phyloP scores from a whole-genome alignment of 92 coral and sea anemone genomes.

The Chrysogorgia sp. region DNA sequence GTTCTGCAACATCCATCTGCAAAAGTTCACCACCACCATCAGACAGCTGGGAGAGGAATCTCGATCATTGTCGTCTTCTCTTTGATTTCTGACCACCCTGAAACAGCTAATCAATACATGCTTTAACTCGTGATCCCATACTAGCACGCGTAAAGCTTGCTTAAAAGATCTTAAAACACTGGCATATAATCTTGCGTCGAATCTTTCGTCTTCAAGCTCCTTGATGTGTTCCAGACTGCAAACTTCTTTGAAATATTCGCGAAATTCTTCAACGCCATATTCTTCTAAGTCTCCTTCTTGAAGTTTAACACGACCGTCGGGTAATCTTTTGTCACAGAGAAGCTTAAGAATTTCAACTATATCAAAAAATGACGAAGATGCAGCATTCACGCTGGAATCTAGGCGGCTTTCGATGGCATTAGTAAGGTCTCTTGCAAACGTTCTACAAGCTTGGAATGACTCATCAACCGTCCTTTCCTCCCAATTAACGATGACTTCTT shows the following conservation, averaged over 20 bases:
- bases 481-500: background rate
- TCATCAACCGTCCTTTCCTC: conserved; percentile 18
- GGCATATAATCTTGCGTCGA: conserved; percentile 10
- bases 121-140: conserved; percentile 6
- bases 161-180: conserved; percentile 5
- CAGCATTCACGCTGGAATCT: background rate
- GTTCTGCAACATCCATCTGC: conserved; percentile 4
- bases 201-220: conserved; percentile 1
- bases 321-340: too few relatives aligned
- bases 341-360: background rate
- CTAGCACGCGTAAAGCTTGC: background rate
- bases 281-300: background rate
- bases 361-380: background rate
- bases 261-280: background rate
- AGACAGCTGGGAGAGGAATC: background rate
- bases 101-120: background rate
- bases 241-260: background rate
- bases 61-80: background rate
- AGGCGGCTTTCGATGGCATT: background rate
- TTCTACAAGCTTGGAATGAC: background rate
- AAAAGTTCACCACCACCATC: conserved; percentile 1
- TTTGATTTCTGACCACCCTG: background rate
- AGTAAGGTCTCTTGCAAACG: conserved; percentile 1
- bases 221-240: conserved; percentile 1
- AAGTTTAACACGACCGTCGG: too few relatives aligned